Conservation (phyloP, 2,888 invertebrate species). For the Bursaphelenchus okinawaensis region DNA sequence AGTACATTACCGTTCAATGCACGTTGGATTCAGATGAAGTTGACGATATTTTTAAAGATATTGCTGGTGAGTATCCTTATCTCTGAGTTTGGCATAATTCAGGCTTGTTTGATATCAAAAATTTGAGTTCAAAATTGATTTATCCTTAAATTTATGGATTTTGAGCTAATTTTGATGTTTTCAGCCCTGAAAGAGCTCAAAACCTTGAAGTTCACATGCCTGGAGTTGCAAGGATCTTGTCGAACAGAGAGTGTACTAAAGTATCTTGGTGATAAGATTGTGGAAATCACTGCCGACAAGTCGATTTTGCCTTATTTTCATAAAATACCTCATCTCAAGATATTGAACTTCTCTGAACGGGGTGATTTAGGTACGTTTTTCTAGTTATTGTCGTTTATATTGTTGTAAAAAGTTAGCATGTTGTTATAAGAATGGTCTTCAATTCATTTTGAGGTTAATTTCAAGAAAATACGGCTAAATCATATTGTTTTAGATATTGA, state of each 20-base stretch:
- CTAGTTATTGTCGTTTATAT: too few relatives aligned
- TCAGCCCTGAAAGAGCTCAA: neutral
- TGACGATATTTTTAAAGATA: neutral
- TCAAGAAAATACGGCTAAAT: too few relatives aligned
- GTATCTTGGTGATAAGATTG: neutral
- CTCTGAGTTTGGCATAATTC: too few relatives aligned
- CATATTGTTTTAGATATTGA: neutral
- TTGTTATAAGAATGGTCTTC: neutral
- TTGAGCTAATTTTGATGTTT: too few relatives aligned
- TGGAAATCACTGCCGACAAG: neutral
- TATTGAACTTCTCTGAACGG: neutral
- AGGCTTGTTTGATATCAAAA: too few relatives aligned
- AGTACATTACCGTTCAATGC: neutral
- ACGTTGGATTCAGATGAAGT: neutral
- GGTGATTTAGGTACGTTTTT: neutral
- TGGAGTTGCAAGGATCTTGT: neutral
- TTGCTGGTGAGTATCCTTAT: neutral
- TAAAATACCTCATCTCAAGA: neutral
- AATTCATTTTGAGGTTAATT: too few relatives aligned
- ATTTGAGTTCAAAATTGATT: neutral
- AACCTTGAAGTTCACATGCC: neutral
- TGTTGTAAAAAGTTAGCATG: too few relatives aligned
- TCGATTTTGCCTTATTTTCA: neutral
- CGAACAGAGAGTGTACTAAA: neutral
- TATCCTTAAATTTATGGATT: neutral